A percentile compares a stretch with the other conserved stretches of the same genome.
These are phyloP conservation scores for Macroglossus sobrinus DNA, from an alignment of 2,113 vertebrate genomes.

Conservation along the genomic window DNA sequence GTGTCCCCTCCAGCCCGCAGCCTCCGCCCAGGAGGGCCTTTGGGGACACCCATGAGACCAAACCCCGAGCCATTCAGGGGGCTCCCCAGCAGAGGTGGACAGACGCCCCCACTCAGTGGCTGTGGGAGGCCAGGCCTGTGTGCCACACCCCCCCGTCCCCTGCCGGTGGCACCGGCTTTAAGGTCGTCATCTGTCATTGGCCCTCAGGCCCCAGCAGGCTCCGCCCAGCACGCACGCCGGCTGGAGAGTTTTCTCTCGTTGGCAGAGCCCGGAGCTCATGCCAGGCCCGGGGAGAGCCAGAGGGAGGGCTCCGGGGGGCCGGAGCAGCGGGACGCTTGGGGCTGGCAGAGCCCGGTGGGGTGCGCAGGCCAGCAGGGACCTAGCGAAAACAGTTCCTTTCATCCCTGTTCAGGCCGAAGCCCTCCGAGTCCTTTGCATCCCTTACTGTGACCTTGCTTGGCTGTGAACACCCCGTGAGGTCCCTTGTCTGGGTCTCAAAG, in stretches of 20 bases:
- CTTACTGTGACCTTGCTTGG: background rate
- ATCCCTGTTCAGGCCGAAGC: fast-evolving
- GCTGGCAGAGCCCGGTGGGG: fast-evolving
- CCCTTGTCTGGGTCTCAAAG: background rate
- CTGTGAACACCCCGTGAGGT: no score
- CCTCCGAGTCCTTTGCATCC: background rate
- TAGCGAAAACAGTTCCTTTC: fast-evolving
- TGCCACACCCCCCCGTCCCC: fast-evolving
- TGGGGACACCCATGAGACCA: fast-evolving
- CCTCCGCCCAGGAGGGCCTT: no score
- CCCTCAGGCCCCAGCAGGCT: fast-evolving
- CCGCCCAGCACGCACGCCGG: fast-evolving
- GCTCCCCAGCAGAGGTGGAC: no score
- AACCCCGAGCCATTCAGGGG: no score
- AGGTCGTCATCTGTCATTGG: fast-evolving
- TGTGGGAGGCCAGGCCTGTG: fast-evolving
- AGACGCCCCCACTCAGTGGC: fast-evolving
- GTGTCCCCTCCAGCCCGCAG: fast-evolving
- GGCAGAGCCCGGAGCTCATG: fast-evolving
- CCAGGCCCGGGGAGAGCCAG: fast-evolving
- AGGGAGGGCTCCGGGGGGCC: fast-evolving
- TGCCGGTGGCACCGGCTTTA: background rate
- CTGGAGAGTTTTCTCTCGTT: fast-evolving
- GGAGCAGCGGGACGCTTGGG: no score
- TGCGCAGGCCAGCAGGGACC: no score